Percentiles rank a stretch among this genome's conserved stretches.
phyloP scores from a whole-genome alignment of 2,797 vertebrate genomes.

The Lophius americanus region DNA sequence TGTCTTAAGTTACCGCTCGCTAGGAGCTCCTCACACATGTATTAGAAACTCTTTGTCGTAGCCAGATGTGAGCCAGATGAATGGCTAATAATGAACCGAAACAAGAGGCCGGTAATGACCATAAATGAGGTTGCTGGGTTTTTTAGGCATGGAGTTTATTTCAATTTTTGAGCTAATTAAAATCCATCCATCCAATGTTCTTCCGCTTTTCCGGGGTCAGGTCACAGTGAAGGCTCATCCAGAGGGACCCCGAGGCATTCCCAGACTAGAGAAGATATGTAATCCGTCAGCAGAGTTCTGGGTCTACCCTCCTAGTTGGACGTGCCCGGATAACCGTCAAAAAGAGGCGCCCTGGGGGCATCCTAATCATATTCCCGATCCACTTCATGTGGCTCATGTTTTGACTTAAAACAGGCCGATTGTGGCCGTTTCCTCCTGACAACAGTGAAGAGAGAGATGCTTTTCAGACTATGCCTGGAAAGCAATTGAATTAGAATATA shows the following conservation, averaged over 20 bases:
- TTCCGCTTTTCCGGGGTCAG: too few species aligned
- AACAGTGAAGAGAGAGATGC: background rate
- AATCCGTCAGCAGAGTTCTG: too few species aligned
- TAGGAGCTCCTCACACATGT: slow-evolving; percentile 57
- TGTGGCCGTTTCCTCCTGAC: background rate
- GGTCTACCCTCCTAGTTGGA: too few species aligned
- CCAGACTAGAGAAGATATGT: too few species aligned
- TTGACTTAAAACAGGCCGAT: background rate
- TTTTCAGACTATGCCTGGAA: background rate
- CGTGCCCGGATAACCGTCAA: too few species aligned
- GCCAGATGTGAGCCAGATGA: slow-evolving; percentile 39
- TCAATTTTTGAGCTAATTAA: slow-evolving; percentile 3
- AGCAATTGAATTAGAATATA: background rate
- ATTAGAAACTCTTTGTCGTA: slow-evolving; percentile 65
- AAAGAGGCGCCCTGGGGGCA: too few species aligned
- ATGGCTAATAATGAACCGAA: slow-evolving; percentile 39
- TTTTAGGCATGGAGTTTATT: slow-evolving; percentile 15
- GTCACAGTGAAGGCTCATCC: too few species aligned
- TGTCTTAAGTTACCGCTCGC: slow-evolving; percentile 73
- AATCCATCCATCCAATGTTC: too few species aligned
- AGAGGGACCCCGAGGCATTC: too few species aligned
- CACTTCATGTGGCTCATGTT: background rate
- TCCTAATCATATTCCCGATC: too few species aligned
- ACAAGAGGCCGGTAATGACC: slow-evolving; percentile 38
- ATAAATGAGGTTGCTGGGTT: slow-evolving; percentile 21